Conservation (phyloP, 2,113 vertebrate genomes). For the Ciconia maguari region DNA sequence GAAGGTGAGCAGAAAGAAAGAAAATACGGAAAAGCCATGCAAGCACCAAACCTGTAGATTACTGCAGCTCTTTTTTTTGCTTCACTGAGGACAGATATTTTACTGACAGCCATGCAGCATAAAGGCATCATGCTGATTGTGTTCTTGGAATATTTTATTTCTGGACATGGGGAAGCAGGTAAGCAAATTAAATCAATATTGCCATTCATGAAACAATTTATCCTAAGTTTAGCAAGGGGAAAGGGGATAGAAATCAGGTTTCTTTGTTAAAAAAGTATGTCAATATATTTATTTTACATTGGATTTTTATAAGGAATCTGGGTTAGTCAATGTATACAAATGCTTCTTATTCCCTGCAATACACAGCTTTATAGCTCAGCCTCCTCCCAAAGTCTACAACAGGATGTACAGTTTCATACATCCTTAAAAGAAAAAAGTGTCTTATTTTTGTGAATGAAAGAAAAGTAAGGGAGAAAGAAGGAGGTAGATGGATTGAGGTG, state of each 20-base stretch:
- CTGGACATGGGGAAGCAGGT: slow-evolving; percentile 61
- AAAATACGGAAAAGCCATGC: slow-evolving; percentile 31
- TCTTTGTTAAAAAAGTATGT: not conserved
- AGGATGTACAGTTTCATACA: not conserved
- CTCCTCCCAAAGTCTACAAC: not conserved
- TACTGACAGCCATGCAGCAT: slow-evolving; percentile 61
- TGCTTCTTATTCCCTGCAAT: not conserved
- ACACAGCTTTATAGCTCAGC: not conserved
- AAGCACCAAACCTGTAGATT: slow-evolving; percentile 44
- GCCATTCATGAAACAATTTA: not conserved
- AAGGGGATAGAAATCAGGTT: not conserved
- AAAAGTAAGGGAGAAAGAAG: not conserved
- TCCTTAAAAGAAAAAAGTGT: not conserved
- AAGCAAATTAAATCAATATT: slow-evolving; percentile 55
- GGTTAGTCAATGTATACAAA: not conserved
- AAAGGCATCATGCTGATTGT: slow-evolving; percentile 67
- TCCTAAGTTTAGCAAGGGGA: not conserved
- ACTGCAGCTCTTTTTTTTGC: not conserved
- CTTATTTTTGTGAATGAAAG: not conserved
- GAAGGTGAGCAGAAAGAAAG: slow-evolving; percentile 60
- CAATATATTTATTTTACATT: not conserved
- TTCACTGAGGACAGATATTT: slow-evolving; percentile 37
- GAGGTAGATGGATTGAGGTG: not conserved
- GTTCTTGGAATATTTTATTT: slow-evolving; percentile 65
- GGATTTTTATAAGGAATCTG: not conserved